A percentile compares a stretch with the other conserved stretches of the same genome.
Evolutionary conservation across 2,113 vertebrate genomes (phyloP).

Genomic region (Plectropomus leopardus): DNA sequence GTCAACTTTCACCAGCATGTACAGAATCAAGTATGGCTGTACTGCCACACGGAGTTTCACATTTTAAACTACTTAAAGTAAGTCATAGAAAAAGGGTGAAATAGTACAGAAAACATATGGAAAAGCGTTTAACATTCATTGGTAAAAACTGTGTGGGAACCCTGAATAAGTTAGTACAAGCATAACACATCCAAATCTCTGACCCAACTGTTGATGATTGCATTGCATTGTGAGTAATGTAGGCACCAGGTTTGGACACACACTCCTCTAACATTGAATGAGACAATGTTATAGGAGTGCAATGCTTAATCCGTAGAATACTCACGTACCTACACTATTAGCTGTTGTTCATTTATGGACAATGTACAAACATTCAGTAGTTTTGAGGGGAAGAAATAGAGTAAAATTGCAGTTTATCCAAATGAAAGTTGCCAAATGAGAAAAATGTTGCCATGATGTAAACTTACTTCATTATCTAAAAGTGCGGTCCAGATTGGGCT

Average conservation of each 20-base stretch:
- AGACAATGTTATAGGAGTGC: too few relatives aligned
- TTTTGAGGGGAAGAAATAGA: neutral
- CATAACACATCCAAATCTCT: neutral
- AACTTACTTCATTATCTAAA: constrained; percentile 35
- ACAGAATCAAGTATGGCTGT: too few relatives aligned
- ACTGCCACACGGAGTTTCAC: too few relatives aligned
- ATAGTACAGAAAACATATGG: too few relatives aligned
- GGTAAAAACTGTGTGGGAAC: too few relatives aligned
- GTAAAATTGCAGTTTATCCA: neutral
- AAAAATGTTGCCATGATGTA: constrained; percentile 19
- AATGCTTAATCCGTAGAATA: too few relatives aligned
- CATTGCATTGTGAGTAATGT: constrained; percentile 7
- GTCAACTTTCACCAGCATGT: too few relatives aligned
- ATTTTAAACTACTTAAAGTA: too few relatives aligned
- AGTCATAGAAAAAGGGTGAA: too few relatives aligned
- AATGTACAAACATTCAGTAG: neutral
- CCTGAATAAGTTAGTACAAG: too few relatives aligned
- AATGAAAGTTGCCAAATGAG: constrained; percentile 15
- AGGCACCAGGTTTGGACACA: neutral
- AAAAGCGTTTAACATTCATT: too few relatives aligned
- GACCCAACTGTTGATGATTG: neutral
- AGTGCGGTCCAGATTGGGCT: constrained; percentile 4
- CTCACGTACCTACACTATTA: neutral
- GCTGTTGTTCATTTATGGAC: neutral
- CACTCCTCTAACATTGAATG: too few relatives aligned